Base-by-base conservation (phyloP, 2,113 vertebrate species). In the Cnemophilus loriae region DNA sequence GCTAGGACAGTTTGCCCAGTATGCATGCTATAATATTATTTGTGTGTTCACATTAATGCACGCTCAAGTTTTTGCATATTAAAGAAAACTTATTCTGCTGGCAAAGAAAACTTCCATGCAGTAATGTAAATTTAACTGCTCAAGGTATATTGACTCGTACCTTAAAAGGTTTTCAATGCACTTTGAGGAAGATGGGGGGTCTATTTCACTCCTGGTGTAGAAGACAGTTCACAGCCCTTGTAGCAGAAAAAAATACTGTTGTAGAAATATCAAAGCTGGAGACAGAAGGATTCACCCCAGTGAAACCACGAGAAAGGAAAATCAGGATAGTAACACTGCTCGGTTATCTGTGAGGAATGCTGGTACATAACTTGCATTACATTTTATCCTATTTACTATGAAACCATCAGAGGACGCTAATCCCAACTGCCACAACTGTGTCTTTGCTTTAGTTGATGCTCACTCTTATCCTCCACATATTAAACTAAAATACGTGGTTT, bases 161-260 rank as follows among this genome's bases (percentile, higher is more conserved):
- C 10, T 67, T 44, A 39, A 68, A 81, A 39, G 26, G 4, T 37
- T 27, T 64, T 39, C 12, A 33, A 20, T 10, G 9, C 8, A 47
- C 8, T 37, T 4, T 19, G 39, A 55, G 21, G 24, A 73, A 73
- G 46, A 47, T 9, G 6, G 10, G 16, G 7, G 6, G 10, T 18
- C 33, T 57, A 1, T 60, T 33, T 39, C 35, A 46, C 3, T 30
- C 6, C 49, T 35, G 16, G 16, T 15, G 10, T 19, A 59, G 16
- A 52, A 24, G 12, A 56, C 5, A 80, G 44, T 33, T 47, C 1
- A 0, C 15, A 17, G 53, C 13, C 37, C 23, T 3, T 3, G 26
- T 7, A 49, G 11, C 19, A 64, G 33, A 7, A 37, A 77, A 77
- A 59, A 76, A 32, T 3, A 47, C 9, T 47, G 14, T 3, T 35